Percentiles rank a stretch among this genome's conserved stretches.
Conservation (phyloP, 2,113 vertebrate genomes). For the Mola mola region DNA sequence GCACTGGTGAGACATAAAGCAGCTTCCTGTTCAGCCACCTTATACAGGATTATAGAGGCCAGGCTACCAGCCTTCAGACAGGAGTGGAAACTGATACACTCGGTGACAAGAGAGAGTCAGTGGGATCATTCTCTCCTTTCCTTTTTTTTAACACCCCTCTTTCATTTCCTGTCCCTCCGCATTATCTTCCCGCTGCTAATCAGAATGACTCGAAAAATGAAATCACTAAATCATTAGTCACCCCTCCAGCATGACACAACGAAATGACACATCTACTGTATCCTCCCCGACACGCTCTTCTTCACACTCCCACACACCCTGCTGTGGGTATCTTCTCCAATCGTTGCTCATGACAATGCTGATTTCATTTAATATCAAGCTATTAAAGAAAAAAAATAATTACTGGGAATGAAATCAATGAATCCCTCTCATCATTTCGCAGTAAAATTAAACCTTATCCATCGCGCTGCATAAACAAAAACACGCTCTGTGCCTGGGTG, state of each 20-base stretch:
- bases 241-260: constrained; percentile 65
- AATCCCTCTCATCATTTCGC: constrained; percentile 65
- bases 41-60: constrained; percentile 67
- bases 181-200: constrained; percentile 70
- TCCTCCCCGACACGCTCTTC: constrained; percentile 7
- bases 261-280: constrained; percentile 61
- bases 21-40: constrained; percentile 16
- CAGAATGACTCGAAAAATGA: constrained; percentile 70
- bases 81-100: constrained; percentile 55
- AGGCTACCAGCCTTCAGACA: constrained; percentile 13
- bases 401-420: constrained; percentile 73
- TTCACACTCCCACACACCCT: constrained; percentile 37
- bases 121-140: constrained; percentile 16
- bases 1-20: not conserved
- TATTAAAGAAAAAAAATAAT: constrained; percentile 76
- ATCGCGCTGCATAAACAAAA: constrained; percentile 33
- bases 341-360: constrained; percentile 70
- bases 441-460: constrained; percentile 34
- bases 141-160: too few relatives aligned
- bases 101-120: constrained; percentile 25
- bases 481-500: constrained; percentile 5
- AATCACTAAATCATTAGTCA: constrained; percentile 82
- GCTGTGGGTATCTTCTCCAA: constrained; percentile 55
- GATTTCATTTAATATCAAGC: constrained; percentile 76
- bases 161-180: constrained; percentile 64